These are phyloP conservation scores for Prosopocoilus inquinatus DNA, from an alignment of 2,888 invertebrate species.

Conservation along the genomic window DNA sequence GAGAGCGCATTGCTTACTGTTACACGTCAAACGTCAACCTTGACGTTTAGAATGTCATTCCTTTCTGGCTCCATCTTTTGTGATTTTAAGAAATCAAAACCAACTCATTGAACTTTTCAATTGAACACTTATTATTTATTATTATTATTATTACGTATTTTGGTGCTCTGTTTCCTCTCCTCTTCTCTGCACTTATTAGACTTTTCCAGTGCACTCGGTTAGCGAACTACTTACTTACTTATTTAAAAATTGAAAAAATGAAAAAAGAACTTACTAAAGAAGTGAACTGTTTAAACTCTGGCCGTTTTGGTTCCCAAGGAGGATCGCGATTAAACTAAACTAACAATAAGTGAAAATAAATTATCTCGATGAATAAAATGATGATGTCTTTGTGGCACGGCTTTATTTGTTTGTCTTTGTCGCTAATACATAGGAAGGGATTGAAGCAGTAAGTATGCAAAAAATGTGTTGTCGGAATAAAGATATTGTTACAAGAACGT, in stretches of 20 bases:
- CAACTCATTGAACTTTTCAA: no score
- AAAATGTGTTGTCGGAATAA: conserved; percentile 2
- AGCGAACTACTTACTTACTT: no score
- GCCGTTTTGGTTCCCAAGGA: not conserved
- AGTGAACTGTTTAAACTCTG: not conserved
- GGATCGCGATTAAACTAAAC: conserved; percentile 5
- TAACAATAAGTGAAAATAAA: no score
- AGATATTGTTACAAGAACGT: no score
- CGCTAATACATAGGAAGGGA: conserved; percentile 50
- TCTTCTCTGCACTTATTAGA: not conserved
- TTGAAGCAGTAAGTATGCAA: conserved; percentile 51
- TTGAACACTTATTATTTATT: not conserved
- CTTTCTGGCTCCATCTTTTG: no score
- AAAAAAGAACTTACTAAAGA: no score
- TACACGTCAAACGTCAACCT: no score
- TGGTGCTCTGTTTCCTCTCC: not conserved
- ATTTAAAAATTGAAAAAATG: no score
- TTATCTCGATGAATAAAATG: conserved; percentile 9
- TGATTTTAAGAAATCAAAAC: no score
- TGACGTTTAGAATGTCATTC: no score
- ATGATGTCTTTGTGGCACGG: conserved; percentile 45
- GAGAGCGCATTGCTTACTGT: no score
- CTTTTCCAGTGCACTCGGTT: not conserved
- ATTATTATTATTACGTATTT: not conserved
- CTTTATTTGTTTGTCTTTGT: conserved; percentile 50